Evolutionary conservation across 1,140 invertebrate genomes (phyloP).

Genomic region (Drosophila bifasciata): DNA sequence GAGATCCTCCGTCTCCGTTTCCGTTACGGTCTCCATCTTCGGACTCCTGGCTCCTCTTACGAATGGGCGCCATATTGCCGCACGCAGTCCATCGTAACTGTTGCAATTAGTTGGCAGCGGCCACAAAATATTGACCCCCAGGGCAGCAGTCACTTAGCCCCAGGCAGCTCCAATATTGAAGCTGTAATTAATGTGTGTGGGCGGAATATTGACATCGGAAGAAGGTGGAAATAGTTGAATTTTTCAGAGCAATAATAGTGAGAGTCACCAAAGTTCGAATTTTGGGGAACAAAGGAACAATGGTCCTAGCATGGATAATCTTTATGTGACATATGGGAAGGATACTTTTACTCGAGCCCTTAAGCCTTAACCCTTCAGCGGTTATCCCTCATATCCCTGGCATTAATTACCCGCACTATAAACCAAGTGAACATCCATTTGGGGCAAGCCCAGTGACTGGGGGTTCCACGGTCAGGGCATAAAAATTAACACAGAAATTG

Average conservation of each 20-base stretch:
- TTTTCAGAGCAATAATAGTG: conserved; percentile 32
- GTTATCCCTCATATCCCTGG: conserved; percentile 35
- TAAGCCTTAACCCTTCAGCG: neutral
- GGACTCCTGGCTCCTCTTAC: conserved; percentile 6
- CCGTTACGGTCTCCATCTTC: conserved; percentile 2
- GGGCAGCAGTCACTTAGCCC: conserved; percentile 18
- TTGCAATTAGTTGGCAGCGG: conserved; percentile 70
- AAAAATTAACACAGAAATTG: conserved; percentile 74
- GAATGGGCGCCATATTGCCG: conserved; percentile 62
- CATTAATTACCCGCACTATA: conserved; percentile 56
- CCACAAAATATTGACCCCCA: conserved; percentile 59
- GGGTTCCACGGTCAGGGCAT: conserved; percentile 65
- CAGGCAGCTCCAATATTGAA: conserved; percentile 9
- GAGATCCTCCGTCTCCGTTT: neutral
- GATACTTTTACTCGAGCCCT: no score
- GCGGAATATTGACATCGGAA: conserved; percentile 60
- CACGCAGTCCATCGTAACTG: conserved; percentile 50
- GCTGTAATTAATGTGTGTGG: conserved; percentile 56
- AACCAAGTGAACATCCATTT: conserved; percentile 60
- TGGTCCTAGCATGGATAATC: no score
- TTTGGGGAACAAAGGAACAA: no score
- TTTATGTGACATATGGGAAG: conserved; percentile 13
- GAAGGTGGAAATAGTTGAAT: conserved; percentile 32
- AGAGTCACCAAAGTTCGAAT: conserved; percentile 13
- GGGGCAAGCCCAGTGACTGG: conserved; percentile 31